A percentile compares a stretch with the other conserved stretches of the same genome.
These are phyloP conservation scores for Baccha elongata DNA, from an alignment of 2,888 invertebrate genomes.

Conservation along the genomic window DNA sequence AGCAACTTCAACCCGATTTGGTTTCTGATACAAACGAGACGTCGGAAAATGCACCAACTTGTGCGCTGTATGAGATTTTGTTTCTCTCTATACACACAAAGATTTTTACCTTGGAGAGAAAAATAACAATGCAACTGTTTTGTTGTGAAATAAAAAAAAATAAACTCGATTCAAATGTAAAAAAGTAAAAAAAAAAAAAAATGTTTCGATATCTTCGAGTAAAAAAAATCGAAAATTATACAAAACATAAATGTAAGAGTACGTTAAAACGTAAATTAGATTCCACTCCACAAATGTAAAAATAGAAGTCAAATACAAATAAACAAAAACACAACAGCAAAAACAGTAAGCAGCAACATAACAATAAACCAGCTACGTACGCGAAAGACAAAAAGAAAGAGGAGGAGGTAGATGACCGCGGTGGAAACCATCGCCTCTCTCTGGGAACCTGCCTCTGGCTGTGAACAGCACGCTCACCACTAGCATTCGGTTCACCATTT, in stretches of 20 bases:
- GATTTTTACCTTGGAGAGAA: neutral
- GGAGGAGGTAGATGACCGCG: slow-evolving; percentile 73
- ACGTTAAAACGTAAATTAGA: slow-evolving; percentile 58
- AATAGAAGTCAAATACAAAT: slow-evolving; percentile 67
- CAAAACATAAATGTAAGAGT: slow-evolving; percentile 23
- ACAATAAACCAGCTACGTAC: slow-evolving; percentile 62
- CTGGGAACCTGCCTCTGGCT: slow-evolving; percentile 54
- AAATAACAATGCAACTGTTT: neutral
- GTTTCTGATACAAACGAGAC: slow-evolving; percentile 13
- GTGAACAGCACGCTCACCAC: slow-evolving; percentile 35
- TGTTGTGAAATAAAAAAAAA: slow-evolving; percentile 15
- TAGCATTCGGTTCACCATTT: slow-evolving; percentile 21
- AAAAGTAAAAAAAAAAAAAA: slow-evolving; percentile 15
- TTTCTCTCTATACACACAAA: neutral
- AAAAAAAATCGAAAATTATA: slow-evolving; percentile 17
- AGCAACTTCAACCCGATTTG: neutral
- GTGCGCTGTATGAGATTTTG: slow-evolving; percentile 7
- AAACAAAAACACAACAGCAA: slow-evolving; percentile 45
- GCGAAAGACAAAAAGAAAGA: slow-evolving; percentile 65
- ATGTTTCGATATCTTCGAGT: slow-evolving; percentile 36
- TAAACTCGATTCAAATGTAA: slow-evolving; percentile 30
- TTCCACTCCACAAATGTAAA: slow-evolving; percentile 56
- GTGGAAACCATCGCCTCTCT: slow-evolving; percentile 55
- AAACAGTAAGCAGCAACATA: slow-evolving; percentile 62
- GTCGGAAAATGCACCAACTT: slow-evolving; percentile 15